Percentiles rank a stretch among this genome's conserved stretches.
Conservation (phyloP, 2,797 vertebrate genomes). For the Eurystomus glaucurus region DNA sequence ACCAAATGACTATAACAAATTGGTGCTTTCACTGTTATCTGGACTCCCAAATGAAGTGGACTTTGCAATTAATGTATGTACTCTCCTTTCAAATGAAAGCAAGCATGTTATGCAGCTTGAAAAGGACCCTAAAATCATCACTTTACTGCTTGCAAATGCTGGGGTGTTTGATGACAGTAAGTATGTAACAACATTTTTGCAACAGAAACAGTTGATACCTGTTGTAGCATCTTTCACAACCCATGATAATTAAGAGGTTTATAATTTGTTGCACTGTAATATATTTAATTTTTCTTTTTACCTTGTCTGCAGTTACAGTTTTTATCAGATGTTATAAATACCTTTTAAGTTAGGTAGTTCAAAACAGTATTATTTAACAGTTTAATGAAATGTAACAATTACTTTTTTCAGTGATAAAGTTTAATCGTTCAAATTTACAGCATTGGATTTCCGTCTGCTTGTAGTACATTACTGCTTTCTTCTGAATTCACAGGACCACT, state of each 20-base stretch:
- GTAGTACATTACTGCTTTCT: background rate
- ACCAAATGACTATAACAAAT: slow-evolving; percentile 98
- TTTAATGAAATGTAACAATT: background rate
- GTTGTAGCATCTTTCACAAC: background rate
- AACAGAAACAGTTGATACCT: background rate
- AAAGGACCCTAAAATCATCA: slow-evolving; percentile 99
- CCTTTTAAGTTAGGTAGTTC: background rate
- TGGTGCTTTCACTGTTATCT: slow-evolving; percentile 99
- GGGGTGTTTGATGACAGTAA: slow-evolving; percentile 99
- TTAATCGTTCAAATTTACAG: background rate
- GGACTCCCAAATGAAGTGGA: slow-evolving; percentile 99
- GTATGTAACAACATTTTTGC: slow-evolving; percentile 62
- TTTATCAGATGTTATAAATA: background rate
- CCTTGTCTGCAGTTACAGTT: background rate
- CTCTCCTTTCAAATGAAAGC: slow-evolving; percentile 99
- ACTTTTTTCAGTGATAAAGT: background rate
- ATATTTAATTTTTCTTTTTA: background rate
- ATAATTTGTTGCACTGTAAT: background rate
- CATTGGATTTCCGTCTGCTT: background rate
- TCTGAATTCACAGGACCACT: background rate
- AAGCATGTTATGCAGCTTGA: slow-evolving; percentile 99
- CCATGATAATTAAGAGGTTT: background rate
- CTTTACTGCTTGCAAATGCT: slow-evolving; percentile 95
- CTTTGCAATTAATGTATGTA: slow-evolving; percentile 99
- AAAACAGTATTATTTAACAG: background rate